Percentiles rank a stretch among this genome's conserved stretches.
Evolutionary conservation across 1,140 invertebrate species (phyloP).

Genomic region (Microplitis mediator): DNA sequence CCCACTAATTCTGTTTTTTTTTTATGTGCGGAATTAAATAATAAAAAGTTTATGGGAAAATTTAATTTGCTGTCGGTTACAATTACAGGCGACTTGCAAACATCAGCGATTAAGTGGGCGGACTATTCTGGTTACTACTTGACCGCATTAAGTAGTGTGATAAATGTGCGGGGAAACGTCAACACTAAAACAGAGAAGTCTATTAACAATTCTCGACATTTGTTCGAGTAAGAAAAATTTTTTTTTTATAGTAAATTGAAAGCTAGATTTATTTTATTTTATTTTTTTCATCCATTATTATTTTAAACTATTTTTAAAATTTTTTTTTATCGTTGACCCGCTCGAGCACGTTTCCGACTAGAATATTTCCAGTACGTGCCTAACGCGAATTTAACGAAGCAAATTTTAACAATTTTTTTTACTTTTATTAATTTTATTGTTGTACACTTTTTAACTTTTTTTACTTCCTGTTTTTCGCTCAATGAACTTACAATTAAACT

Average conservation of each 20-base stretch:
- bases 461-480: not conserved
- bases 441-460: not conserved
- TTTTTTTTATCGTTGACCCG: conserved; percentile 10
- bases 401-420: not conserved
- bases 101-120: too few relatives aligned
- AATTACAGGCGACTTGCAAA: too few relatives aligned
- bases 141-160: too few relatives aligned
- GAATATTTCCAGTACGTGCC: conserved; percentile 12
- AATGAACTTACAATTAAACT: not conserved
- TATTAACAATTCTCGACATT: not conserved
- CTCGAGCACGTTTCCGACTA: conserved; percentile 17
- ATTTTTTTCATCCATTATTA: too few relatives aligned
- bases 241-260: too few relatives aligned
- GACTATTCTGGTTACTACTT: too few relatives aligned
- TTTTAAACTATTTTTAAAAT: not conserved
- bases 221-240: too few relatives aligned
- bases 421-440: not conserved
- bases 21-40: too few relatives aligned
- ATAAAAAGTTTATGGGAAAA: too few relatives aligned
- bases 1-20: too few relatives aligned
- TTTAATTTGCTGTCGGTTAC: too few relatives aligned
- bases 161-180: not conserved
- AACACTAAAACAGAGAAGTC: not conserved
- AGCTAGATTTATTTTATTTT: too few relatives aligned
- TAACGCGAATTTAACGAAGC: not conserved